Percentiles rank a stretch among this genome's conserved stretches.
phyloP scores from a whole-genome alignment of 2,888 invertebrate genomes.

The Nemotelus nigrinus region DNA sequence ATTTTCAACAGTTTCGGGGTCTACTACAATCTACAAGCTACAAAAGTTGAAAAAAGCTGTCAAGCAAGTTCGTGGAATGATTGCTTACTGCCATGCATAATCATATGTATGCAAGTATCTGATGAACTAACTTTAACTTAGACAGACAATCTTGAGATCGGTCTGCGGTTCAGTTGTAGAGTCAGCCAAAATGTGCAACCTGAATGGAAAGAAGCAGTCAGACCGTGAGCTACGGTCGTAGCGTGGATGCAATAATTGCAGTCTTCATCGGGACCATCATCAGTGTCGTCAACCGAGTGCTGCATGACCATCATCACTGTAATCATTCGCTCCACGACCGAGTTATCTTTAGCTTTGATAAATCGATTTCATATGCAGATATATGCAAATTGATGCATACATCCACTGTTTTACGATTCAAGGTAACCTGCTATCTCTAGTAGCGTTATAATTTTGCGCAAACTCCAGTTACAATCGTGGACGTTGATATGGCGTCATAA shows the following conservation, averaged over 20 bases:
- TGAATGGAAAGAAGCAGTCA: neutral
- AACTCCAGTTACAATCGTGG: neutral
- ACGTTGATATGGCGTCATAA: slow-evolving; percentile 12
- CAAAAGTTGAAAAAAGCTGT: neutral
- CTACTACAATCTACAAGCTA: too few species aligned
- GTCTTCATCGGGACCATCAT: neutral
- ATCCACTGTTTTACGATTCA: neutral
- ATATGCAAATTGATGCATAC: too few species aligned
- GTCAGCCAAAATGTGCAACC: slow-evolving; percentile 10
- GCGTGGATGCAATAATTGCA: neutral
- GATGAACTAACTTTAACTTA: too few species aligned
- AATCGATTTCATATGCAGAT: too few species aligned
- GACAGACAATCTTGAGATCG: neutral
- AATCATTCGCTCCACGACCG: neutral
- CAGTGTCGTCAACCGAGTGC: neutral
- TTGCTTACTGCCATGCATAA: neutral
- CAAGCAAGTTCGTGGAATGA: neutral
- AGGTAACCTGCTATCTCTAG: neutral
- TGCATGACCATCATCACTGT: slow-evolving; percentile 2
- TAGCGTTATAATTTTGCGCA: neutral
- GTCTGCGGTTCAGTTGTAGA: neutral
- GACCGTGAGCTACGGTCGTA: neutral
- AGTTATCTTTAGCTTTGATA: neutral
- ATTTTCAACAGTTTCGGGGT: too few species aligned
- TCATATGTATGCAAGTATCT: too few species aligned